Evolutionary conservation across 2,113 vertebrate species (phyloP).

Genomic region (Corythaixoides concolor): DNA sequence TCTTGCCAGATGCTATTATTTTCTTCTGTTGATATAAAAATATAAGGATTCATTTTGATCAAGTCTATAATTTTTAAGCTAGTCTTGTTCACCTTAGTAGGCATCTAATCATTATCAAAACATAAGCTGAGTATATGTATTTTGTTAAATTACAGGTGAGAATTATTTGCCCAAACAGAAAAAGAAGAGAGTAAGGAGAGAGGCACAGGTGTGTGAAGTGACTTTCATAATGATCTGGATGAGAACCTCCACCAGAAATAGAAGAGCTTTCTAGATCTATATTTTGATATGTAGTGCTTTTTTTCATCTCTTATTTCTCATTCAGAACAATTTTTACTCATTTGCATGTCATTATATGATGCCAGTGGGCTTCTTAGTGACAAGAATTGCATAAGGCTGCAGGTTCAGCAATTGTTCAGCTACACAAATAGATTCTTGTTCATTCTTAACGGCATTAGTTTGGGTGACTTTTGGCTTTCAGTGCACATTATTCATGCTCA

Average conservation of each 20-base stretch:
- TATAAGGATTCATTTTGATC: background rate
- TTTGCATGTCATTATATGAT: constrained; percentile 19
- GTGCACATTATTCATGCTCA: background rate
- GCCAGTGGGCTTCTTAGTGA: background rate
- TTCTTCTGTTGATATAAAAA: background rate
- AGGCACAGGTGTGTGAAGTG: background rate
- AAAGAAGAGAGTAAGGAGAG: background rate
- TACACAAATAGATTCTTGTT: background rate
- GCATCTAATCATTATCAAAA: background rate
- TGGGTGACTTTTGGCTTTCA: constrained; percentile 5
- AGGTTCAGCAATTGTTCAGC: constrained; percentile 8
- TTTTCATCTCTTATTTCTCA: background rate
- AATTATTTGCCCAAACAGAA: background rate
- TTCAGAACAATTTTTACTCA: background rate
- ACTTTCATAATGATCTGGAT: background rate
- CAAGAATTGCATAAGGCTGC: background rate
- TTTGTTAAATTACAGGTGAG: background rate
- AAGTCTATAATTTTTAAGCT: background rate
- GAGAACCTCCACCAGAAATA: background rate
- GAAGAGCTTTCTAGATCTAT: background rate
- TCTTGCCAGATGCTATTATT: background rate
- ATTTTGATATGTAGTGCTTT: background rate
- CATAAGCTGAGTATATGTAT: background rate
- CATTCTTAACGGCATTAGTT: constrained; percentile 19
- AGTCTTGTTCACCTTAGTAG: background rate